Evolutionary conservation across 2,797 vertebrate species (phyloP).

Genomic region (Chelon labrosus): DNA sequence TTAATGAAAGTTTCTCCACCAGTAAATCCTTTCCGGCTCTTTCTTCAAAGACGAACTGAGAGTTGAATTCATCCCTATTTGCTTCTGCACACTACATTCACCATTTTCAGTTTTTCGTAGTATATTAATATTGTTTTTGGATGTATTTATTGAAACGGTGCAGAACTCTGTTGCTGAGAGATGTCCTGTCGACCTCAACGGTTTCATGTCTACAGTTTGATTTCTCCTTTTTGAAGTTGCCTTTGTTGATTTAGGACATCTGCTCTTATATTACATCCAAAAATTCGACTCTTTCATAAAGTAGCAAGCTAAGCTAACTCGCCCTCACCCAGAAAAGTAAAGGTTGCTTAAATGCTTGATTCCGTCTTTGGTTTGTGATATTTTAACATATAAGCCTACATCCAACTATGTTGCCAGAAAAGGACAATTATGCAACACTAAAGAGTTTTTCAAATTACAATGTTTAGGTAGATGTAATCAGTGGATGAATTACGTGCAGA

Average conservation of each 20-base stretch:
- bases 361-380: too few species aligned
- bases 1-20: conserved; percentile 44
- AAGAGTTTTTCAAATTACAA: too few species aligned
- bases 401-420: too few species aligned
- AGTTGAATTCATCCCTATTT: neutral
- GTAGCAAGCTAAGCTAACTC: neutral
- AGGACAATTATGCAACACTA: too few species aligned
- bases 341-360: too few species aligned
- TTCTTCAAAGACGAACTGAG: neutral
- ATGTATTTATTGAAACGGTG: neutral
- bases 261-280: neutral
- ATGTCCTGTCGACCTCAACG: neutral
- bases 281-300: neutral
- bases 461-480: too few species aligned
- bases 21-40: neutral
- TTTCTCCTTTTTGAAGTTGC: neutral
- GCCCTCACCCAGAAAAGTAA: too few species aligned
- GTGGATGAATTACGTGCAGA: too few species aligned
- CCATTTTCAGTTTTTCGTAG: neutral
- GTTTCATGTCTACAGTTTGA: neutral
- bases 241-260: neutral
- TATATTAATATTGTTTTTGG: neutral
- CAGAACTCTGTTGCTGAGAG: neutral
- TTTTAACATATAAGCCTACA: too few species aligned
- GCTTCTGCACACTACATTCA: too few species aligned